Base-by-base conservation (phyloP, 2,888 invertebrate genomes). In the Hypomecis atomaria region DNA sequence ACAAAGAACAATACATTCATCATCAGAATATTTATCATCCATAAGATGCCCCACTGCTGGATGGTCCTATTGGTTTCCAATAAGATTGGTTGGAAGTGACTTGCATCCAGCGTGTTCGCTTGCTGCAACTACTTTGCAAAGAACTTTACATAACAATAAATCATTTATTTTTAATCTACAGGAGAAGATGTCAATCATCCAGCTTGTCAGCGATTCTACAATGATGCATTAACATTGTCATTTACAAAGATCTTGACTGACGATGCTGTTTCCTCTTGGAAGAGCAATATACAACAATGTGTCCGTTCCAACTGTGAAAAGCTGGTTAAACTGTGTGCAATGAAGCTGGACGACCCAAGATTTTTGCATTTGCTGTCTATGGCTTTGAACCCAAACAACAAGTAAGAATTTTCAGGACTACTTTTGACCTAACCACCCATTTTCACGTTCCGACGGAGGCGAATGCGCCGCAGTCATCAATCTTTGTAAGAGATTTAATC, bases 181-280 rank as follows among this genome's bases (percentile, higher is more conserved):
- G 97, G 96, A 83, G 94, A 97, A 87, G 99, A 99, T 93, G 95
- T 96, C 69, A 95, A 96, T 83, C 96, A 98, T 85, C 96, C 97
- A 88, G 95, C 96, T 59, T 99, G 99, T 88, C 98, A 98, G 86
- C 94, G 98, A 76, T 99, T 99, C 93, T 98, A 98, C 93, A 95
- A 97, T 78, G 98, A 99, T 86, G 98, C 98, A 57, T 94, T 99
- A 74, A 98, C 98, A 68, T 95, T 97, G 74, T 99, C 99, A 58
- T 99, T 99, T 89, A 97, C 97, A 55, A 99, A 99, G 93, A 98
- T 99, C 83, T 94, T 99, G 81, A 98, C 98, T 13, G 99, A 99
- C 89, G 99, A 99, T 90, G 99, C 99, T 59, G 99, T 99, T 57
- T 97, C 97, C 81, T 98, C 98, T 81, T 99, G 99, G 99, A 99